phyloP scores from a whole-genome alignment of 2,113 vertebrate species.

The Brachirus orientalis region DNA sequence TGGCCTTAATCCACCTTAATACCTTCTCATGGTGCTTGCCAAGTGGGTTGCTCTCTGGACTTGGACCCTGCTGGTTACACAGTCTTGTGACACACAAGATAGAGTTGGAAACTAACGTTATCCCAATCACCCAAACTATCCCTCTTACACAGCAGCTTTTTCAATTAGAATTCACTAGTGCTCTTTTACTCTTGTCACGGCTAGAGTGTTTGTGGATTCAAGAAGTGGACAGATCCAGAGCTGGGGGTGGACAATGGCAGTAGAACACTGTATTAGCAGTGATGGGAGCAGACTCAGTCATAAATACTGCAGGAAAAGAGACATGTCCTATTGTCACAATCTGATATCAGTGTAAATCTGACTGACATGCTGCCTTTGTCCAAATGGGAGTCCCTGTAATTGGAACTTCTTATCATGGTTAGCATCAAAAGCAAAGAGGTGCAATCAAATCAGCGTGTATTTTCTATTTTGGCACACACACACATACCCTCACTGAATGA shows the following conservation, averaged over 20 bases:
- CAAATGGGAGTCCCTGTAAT: conserved; percentile 30
- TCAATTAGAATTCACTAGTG: conserved; percentile 30
- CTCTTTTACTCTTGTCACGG: conserved; percentile 13
- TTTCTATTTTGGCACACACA: conserved; percentile 25
- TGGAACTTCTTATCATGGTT: conserved; percentile 42
- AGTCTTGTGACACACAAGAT: conserved; percentile 19
- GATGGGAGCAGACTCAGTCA: conserved; percentile 9
- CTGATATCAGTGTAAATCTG: conserved; percentile 9
- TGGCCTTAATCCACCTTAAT: conserved; percentile 68
- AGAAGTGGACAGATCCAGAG: neutral
- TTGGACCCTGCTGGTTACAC: conserved; percentile 12
- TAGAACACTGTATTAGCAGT: conserved; percentile 10
- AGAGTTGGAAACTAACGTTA: conserved; percentile 33
- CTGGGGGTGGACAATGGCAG: conserved; percentile 2
- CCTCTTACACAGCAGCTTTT: conserved; percentile 38
- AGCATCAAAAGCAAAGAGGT: conserved; percentile 24
- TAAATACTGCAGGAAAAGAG: conserved; percentile 10
- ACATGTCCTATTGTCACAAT: conserved; percentile 24
- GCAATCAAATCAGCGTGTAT: conserved; percentile 20
- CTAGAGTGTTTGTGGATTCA: conserved; percentile 14
- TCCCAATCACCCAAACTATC: conserved; percentile 40
- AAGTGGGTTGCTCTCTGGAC: conserved; percentile 37
- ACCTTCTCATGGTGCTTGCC: conserved; percentile 63
- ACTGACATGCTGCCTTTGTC: conserved; percentile 15
- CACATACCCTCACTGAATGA: conserved; percentile 13